Evolutionary conservation across 2,888 invertebrate genomes (phyloP).

Genomic region (Drosophila birchii): DNA sequence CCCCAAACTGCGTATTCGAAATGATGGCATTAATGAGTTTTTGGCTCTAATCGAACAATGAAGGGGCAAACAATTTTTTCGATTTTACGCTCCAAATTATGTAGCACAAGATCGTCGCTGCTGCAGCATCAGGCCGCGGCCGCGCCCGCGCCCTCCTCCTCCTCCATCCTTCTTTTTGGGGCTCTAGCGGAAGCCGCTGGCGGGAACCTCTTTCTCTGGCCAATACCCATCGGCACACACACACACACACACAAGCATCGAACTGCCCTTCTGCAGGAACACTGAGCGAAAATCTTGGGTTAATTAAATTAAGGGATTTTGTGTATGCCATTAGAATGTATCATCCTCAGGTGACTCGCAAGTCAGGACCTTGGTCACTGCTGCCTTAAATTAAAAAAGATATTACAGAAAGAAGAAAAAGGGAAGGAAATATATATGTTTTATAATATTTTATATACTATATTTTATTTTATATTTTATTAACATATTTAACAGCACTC

Average conservation of each 20-base stretch:
- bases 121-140: background rate
- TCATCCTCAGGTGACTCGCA: too few relatives aligned
- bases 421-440: background rate
- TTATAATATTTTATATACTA: background rate
- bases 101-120: constrained; percentile 50
- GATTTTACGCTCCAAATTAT: constrained; percentile 80
- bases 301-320: background rate
- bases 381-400: background rate
- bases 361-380: too few relatives aligned
- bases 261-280: constrained; percentile 5
- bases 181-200: constrained; percentile 13
- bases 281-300: background rate
- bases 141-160: background rate
- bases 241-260: constrained; percentile 4
- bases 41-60: constrained; percentile 62
- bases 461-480: background rate
- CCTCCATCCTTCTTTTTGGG: background rate
- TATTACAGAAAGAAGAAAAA: background rate
- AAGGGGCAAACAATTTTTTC: constrained; percentile 71
- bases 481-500: too few relatives aligned
- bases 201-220: constrained; percentile 45
- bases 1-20: constrained; percentile 8
- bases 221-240: constrained; percentile 9
- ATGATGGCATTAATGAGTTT: constrained; percentile 65
- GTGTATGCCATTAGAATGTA: background rate